Conservation (phyloP, 2,888 invertebrate genomes). For the Tetropium fuscum region DNA sequence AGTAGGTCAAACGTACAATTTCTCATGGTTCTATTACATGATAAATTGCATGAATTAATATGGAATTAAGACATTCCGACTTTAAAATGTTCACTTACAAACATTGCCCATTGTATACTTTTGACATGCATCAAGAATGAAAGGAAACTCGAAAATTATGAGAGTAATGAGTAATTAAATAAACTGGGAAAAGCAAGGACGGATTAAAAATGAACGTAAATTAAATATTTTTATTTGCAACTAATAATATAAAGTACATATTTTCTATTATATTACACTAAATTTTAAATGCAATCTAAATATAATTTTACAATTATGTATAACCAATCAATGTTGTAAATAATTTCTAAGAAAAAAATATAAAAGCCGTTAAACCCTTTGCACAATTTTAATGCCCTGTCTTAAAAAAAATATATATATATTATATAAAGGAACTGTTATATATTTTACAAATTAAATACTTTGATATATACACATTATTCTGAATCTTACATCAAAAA, state of each 20-base stretch:
- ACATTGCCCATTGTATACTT: too few relatives aligned
- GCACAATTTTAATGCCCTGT: slow-evolving; percentile 37
- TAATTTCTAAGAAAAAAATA: slow-evolving; percentile 13
- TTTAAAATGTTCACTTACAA: too few relatives aligned
- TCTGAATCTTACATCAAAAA: slow-evolving; percentile 43
- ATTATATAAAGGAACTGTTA: slow-evolving; percentile 24
- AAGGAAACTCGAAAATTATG: too few relatives aligned
- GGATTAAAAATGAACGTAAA: background rate
- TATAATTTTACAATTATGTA: slow-evolving; percentile 24
- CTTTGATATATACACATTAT: slow-evolving; percentile 36
- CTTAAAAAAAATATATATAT: slow-evolving; percentile 28
- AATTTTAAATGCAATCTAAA: slow-evolving; percentile 35
- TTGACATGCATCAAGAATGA: too few relatives aligned
- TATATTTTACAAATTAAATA: slow-evolving; percentile 40
- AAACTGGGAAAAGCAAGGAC: too few relatives aligned
- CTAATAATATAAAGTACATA: slow-evolving; percentile 36
- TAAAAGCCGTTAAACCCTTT: slow-evolving; percentile 19
- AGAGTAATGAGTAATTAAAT: too few relatives aligned
- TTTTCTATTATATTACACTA: slow-evolving; percentile 27
- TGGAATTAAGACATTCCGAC: too few relatives aligned
- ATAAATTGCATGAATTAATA: too few relatives aligned
- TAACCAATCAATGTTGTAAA: slow-evolving; percentile 16
- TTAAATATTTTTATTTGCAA: slow-evolving; percentile 30
- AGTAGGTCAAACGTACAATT: too few relatives aligned
- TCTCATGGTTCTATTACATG: too few relatives aligned